A percentile compares a stretch with the other conserved stretches of the same genome.
Evolutionary conservation across 2,113 vertebrate species (phyloP).

Genomic region (Rhegmatorhina hoffmannsi): DNA sequence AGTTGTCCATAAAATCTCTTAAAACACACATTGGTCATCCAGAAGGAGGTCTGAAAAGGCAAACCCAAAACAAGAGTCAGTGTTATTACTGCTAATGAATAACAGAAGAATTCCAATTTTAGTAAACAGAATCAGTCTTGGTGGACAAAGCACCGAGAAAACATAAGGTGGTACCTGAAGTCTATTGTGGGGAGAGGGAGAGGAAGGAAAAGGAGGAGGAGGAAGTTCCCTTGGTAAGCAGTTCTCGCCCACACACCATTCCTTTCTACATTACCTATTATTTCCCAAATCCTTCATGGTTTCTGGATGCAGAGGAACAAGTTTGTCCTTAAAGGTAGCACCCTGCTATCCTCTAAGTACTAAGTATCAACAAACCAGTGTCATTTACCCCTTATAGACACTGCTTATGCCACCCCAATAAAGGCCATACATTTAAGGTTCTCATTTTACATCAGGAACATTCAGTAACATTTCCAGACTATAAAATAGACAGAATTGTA

Average conservation of each 20-base stretch:
- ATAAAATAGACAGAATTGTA: not conserved
- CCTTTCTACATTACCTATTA: not conserved
- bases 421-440: not conserved
- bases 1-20: slow-evolving; percentile 48
- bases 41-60: slow-evolving; percentile 62
- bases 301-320: not conserved
- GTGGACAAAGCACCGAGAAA: not conserved
- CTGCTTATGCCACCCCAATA: not conserved
- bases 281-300: not conserved
- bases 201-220: not conserved
- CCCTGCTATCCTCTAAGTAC: not conserved
- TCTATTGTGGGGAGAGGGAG: not conserved
- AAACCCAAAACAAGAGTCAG: slow-evolving; percentile 36
- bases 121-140: not conserved
- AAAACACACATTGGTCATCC: slow-evolving; percentile 55
- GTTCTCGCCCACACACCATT: not conserved
- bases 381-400: not conserved
- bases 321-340: not conserved
- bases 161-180: not conserved
- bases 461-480: not conserved
- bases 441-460: not conserved
- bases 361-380: not conserved
- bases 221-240: not conserved
- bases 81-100: not conserved
- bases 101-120: not conserved